These are phyloP conservation scores for Drosophila quinaria DNA, from an alignment of 2,888 invertebrate genomes.

Conservation along the genomic window DNA sequence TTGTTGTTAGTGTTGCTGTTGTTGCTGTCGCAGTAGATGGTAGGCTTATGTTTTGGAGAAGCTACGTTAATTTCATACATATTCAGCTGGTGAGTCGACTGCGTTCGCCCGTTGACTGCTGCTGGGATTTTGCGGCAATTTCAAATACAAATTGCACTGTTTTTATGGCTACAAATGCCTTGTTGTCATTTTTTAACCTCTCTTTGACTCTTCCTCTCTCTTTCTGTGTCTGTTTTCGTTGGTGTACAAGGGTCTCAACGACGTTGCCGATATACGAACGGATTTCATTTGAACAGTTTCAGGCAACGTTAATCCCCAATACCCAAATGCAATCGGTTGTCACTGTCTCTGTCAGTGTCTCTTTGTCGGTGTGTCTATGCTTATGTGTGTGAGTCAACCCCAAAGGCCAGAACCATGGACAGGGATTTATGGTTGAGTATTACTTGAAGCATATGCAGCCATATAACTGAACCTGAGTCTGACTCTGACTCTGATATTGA, in stretches of 20 bases:
- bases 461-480: conserved; percentile 18
- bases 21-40: conserved; percentile 44
- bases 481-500: conserved; percentile 1
- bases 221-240: conserved; percentile 32
- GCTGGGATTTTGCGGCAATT: conserved; percentile 81
- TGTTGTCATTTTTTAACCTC: conserved; percentile 54
- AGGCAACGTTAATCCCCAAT: conserved; percentile 80
- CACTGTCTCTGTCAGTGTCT: conserved; percentile 29
- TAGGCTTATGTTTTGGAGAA: conserved; percentile 59
- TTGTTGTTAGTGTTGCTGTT: conserved; percentile 3
- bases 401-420: conserved; percentile 49
- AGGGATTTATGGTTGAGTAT: conserved; percentile 66
- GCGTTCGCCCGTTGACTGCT: conserved; percentile 54
- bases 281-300: conserved; percentile 82
- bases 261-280: conserved; percentile 69
- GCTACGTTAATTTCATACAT: conserved; percentile 76
- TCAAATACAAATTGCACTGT: conserved; percentile 81
- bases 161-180: conserved; percentile 78
- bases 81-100: conserved; percentile 57
- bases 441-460: conserved; percentile 44
- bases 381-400: conserved; percentile 35
- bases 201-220: background rate
- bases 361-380: conserved; percentile 10
- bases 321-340: conserved; percentile 80
- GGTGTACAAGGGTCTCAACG: conserved; percentile 70